A percentile compares a stretch with the other conserved stretches of the same genome.
These are phyloP conservation scores for Cygnus buccinator DNA, from an alignment of 2,113 vertebrate genomes.

Conservation along the genomic window DNA sequence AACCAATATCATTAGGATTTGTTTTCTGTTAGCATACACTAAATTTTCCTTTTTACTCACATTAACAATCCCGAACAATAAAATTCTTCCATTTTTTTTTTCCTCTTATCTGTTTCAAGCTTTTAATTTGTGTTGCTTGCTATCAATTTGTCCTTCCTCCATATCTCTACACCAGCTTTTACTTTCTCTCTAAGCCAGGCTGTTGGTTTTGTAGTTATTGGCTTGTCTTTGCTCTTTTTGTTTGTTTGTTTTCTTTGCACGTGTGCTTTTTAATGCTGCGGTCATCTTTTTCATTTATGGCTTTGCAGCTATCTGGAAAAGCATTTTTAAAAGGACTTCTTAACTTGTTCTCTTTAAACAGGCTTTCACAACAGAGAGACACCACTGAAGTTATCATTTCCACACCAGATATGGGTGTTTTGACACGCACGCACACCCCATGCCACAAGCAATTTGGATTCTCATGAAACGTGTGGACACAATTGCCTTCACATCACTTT, in stretches of 20 bases:
- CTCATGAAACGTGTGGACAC: neutral
- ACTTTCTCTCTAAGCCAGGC: neutral
- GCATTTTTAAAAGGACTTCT: neutral
- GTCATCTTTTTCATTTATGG: neutral
- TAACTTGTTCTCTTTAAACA: neutral
- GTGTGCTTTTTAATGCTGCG: neutral
- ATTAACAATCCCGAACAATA: neutral
- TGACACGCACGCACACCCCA: neutral
- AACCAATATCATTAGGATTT: neutral
- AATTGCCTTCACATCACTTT: neutral
- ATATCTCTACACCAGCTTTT: neutral
- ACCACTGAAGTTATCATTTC: neutral
- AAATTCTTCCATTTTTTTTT: neutral
- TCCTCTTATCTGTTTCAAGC: neutral
- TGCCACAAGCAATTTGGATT: neutral
- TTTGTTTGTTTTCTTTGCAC: neutral
- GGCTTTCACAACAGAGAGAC: neutral
- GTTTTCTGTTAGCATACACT: neutral
- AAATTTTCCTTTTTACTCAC: neutral
- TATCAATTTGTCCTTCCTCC: neutral
- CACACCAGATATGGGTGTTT: neutral
- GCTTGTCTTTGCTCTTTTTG: neutral
- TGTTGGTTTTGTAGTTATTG: neutral
- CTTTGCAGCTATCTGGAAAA: neutral
- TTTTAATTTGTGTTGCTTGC: neutral